Evolutionary conservation across 2,113 vertebrate genomes (phyloP).

Genomic region (Gyps fulvus): DNA sequence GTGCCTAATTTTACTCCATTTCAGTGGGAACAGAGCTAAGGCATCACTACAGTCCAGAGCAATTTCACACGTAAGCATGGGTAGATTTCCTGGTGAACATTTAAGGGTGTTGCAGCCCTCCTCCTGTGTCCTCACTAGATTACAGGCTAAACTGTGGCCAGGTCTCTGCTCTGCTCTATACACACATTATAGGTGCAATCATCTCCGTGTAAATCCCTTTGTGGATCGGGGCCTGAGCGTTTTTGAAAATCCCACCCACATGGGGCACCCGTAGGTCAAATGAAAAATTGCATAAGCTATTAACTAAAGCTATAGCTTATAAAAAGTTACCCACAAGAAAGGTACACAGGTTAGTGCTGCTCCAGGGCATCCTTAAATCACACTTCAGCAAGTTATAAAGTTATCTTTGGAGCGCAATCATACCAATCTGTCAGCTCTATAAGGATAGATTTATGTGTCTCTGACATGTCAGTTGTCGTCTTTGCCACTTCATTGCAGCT

Average conservation of each 20-base stretch:
- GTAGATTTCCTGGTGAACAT: not conserved
- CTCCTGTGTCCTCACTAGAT: not conserved
- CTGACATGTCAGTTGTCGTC: slow-evolving; percentile 49
- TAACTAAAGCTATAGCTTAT: slow-evolving; percentile 55
- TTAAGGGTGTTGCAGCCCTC: not conserved
- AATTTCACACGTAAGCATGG: not conserved
- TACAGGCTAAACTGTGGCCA: not conserved
- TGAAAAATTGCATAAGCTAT: slow-evolving; percentile 54
- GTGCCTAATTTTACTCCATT: not conserved
- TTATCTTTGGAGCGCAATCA: slow-evolving; percentile 72
- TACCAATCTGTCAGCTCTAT: slow-evolving; percentile 52
- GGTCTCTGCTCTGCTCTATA: not conserved
- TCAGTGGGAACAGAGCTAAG: not conserved
- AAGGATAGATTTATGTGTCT: slow-evolving; percentile 19
- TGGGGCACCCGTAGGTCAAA: slow-evolving; percentile 60
- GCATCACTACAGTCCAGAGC: not conserved
- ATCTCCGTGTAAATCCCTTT: not conserved
- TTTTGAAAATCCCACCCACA: slow-evolving; percentile 62
- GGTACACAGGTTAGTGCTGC: slow-evolving; percentile 52
- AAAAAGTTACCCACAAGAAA: slow-evolving; percentile 64
- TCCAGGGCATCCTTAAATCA: slow-evolving; percentile 63
- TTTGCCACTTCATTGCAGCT: slow-evolving; percentile 53
- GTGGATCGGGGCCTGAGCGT: not conserved
- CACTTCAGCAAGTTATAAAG: slow-evolving; percentile 69
- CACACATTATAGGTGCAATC: not conserved